These are phyloP conservation scores for Lordiphosa fenestrarum DNA, from an alignment of 2,888 invertebrate genomes.

Conservation along the genomic window DNA sequence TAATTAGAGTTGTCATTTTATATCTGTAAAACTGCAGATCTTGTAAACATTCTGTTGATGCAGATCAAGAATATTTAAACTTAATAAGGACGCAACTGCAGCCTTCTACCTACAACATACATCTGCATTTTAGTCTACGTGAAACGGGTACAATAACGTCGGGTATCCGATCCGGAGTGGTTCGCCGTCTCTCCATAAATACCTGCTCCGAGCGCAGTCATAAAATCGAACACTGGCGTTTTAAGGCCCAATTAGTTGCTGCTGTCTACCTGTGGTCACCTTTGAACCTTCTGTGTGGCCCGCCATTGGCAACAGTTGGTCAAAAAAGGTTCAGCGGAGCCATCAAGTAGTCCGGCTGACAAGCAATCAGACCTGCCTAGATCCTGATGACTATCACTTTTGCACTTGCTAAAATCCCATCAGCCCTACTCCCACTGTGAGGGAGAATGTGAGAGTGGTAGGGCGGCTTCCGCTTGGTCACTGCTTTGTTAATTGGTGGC, in stretches of 20 bases:
- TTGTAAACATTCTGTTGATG: too few relatives aligned
- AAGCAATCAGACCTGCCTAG: too few relatives aligned
- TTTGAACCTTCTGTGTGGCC: constrained; percentile 35
- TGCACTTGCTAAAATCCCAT: constrained; percentile 21
- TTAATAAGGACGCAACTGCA: too few relatives aligned
- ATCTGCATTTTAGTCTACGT: not conserved
- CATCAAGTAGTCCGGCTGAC: not conserved
- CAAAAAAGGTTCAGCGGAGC: constrained; percentile 5
- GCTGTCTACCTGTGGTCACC: constrained; percentile 19
- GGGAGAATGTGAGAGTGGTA: constrained; percentile 5
- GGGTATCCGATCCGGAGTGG: too few relatives aligned
- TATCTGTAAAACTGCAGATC: too few relatives aligned
- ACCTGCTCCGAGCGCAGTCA: too few relatives aligned
- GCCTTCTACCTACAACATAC: too few relatives aligned
- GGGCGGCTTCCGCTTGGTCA: constrained; percentile 15
- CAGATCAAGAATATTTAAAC: too few relatives aligned
- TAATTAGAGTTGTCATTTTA: too few relatives aligned
- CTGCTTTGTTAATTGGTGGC: constrained; percentile 25
- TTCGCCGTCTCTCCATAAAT: too few relatives aligned
- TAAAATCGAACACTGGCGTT: too few relatives aligned
- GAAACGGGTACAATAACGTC: not conserved
- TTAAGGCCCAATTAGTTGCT: constrained; percentile 18
- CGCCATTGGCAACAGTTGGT: constrained; percentile 23
- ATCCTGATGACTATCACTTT: constrained; percentile 21
- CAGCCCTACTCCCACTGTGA: constrained; percentile 20